Percentiles rank a stretch among this genome's conserved stretches.
phyloP scores from a whole-genome alignment of 1,140 invertebrate genomes.

The Caligus rogercresseyi region DNA sequence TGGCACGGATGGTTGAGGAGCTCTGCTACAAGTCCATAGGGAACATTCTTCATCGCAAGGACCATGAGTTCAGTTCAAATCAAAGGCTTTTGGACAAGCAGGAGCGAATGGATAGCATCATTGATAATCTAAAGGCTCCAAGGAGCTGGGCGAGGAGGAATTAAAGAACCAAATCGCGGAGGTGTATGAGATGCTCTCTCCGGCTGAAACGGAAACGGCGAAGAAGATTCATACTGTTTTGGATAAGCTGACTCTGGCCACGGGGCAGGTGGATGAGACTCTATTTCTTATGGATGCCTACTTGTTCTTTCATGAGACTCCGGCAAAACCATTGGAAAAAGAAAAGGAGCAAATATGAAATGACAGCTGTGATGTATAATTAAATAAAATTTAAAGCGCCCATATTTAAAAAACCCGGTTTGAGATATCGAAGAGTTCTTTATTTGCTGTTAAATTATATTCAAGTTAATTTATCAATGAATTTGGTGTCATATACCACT shows the following conservation, averaged over 20 bases:
- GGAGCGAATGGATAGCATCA: conserved; percentile 8
- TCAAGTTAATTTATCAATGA: too few species aligned
- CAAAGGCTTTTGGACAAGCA: background rate
- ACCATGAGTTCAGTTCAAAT: background rate
- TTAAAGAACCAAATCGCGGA: background rate
- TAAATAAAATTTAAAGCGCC: too few species aligned
- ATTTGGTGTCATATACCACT: too few species aligned
- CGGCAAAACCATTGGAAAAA: too few species aligned
- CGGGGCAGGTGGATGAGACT: conserved; percentile 23
- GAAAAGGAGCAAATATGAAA: too few species aligned
- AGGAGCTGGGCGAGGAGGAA: conserved; percentile 5
- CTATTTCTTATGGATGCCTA: conserved; percentile 22
- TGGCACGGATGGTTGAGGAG: conserved; percentile 14
- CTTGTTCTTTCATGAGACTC: conserved; percentile 6
- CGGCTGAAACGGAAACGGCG: conserved; percentile 23
- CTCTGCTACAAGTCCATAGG: background rate
- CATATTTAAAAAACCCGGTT: too few species aligned
- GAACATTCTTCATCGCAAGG: background rate
- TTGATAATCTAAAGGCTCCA: conserved; percentile 2
- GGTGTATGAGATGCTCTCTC: conserved; percentile 21
- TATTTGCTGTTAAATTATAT: too few species aligned
- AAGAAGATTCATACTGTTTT: conserved; percentile 6
- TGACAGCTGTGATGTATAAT: too few species aligned
- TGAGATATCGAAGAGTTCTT: too few species aligned
- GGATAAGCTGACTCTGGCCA: conserved; percentile 20